These are phyloP conservation scores for Laspeyria flexula DNA, from an alignment of 2,888 invertebrate species.

Conservation along the genomic window DNA sequence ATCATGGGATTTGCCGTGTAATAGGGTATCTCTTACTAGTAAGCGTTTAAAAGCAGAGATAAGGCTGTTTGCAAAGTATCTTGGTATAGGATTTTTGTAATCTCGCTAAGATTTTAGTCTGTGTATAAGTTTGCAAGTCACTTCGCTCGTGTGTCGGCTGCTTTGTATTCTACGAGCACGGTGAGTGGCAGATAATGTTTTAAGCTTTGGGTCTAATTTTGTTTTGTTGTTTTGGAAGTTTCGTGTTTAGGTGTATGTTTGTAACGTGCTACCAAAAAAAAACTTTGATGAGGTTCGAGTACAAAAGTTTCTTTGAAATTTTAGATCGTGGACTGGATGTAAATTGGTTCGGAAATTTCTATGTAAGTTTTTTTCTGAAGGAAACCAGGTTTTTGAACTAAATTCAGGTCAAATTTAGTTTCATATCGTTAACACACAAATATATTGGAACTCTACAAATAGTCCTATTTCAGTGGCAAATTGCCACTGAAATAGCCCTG, in stretches of 20 bases:
- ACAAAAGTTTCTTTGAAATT: no score
- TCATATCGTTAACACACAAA: no score
- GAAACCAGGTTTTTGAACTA: no score
- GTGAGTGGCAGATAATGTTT: conserved; percentile 3
- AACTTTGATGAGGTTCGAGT: no score
- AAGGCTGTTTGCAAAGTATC: conserved; percentile 56
- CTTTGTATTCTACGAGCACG: not conserved
- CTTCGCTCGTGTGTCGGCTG: conserved; percentile 13
- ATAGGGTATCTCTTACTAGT: conserved; percentile 71
- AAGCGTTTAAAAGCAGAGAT: conserved; percentile 67
- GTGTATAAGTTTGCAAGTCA: conserved; percentile 33
- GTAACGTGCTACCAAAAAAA: not conserved
- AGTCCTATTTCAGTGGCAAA: no score
- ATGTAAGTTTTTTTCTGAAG: no score
- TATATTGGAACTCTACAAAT: no score
- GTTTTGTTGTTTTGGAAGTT: not conserved
- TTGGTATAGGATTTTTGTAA: conserved; percentile 60
- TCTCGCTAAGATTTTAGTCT: conserved; percentile 39
- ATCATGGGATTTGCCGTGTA: conserved; percentile 80
- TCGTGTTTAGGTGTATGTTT: not conserved
- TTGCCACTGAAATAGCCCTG: no score
- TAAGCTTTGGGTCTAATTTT: not conserved
- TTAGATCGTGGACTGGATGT: no score
- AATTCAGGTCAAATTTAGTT: no score
- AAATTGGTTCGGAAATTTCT: no score